phyloP scores from a whole-genome alignment of 2,888 invertebrate species.

The Orthosia gracilis region DNA sequence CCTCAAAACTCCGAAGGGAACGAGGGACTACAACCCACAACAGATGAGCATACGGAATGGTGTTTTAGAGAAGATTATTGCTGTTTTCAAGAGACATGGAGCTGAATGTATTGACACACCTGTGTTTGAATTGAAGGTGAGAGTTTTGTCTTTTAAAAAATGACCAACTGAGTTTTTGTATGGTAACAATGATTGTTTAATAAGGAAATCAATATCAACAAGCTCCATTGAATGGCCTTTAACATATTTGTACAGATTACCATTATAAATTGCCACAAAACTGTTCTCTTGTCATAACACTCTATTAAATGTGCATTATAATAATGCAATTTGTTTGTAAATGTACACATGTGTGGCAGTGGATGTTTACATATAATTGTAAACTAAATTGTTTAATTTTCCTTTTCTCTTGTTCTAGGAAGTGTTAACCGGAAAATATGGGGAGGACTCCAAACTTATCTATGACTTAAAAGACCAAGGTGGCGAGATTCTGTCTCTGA shows the following conservation, averaged over 20 bases:
- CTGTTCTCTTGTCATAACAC: neutral
- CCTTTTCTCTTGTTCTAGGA: slow-evolving; percentile 92
- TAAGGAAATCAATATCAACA: slow-evolving; percentile 1
- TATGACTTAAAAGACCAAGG: slow-evolving; percentile 99
- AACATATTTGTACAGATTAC: neutral
- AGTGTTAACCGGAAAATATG: slow-evolving; percentile 99
- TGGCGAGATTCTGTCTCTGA: slow-evolving; percentile 98
- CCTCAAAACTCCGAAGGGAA: slow-evolving; percentile 98
- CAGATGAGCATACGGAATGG: slow-evolving; percentile 98
- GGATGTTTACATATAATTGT: no score
- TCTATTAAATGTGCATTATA: no score
- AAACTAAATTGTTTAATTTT: no score
- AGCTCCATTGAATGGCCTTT: neutral
- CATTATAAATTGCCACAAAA: neutral
- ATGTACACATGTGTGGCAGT: no score
- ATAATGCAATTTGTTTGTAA: slow-evolving; percentile 8
- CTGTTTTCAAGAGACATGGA: slow-evolving; percentile 98
- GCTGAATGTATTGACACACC: slow-evolving; percentile 99
- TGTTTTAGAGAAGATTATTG: slow-evolving; percentile 96
- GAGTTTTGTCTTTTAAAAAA: slow-evolving; percentile 4
- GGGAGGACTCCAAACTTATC: slow-evolving; percentile 99
- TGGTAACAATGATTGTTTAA: neutral
- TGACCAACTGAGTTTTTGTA: neutral
- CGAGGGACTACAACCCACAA: slow-evolving; percentile 98
- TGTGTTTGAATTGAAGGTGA: slow-evolving; percentile 98